These are phyloP conservation scores for Tipula unca DNA, from an alignment of 2,888 invertebrate genomes.

Conservation along the genomic window DNA sequence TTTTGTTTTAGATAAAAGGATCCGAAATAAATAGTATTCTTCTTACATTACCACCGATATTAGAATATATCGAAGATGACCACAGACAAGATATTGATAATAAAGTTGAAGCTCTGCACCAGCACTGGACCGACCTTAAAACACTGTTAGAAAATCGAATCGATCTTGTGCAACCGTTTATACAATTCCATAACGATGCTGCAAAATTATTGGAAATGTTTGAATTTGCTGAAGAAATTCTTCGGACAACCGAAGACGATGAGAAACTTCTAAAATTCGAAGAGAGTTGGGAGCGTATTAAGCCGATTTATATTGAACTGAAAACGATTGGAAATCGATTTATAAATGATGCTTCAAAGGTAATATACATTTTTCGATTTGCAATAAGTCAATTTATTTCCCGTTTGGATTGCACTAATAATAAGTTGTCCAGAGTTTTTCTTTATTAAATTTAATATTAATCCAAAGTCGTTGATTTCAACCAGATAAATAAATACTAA, in stretches of 20 bases:
- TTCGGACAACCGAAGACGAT: conserved; percentile 49
- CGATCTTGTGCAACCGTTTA: conserved; percentile 56
- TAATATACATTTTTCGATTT: conserved; percentile 31
- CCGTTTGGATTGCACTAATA: conserved; percentile 14
- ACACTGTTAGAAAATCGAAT: conserved; percentile 54
- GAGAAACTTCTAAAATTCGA: conserved; percentile 44
- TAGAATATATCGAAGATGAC: conserved; percentile 56
- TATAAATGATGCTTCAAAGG: conserved; percentile 51
- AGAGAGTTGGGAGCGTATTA: conserved; percentile 51
- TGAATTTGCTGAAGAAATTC: conserved; percentile 53
- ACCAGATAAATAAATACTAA: not conserved
- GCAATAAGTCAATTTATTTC: too few species aligned
- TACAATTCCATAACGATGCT: conserved; percentile 63
- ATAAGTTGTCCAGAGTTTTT: not conserved
- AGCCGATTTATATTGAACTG: conserved; percentile 55
- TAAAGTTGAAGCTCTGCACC: conserved; percentile 53
- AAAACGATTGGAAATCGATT: conserved; percentile 59
- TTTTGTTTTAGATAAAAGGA: conserved; percentile 49
- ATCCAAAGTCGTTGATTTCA: not conserved
- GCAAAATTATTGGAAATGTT: conserved; percentile 56
- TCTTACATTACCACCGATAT: conserved; percentile 51
- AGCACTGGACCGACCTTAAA: conserved; percentile 55
- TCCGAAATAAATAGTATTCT: conserved; percentile 58
- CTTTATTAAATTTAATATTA: not conserved
- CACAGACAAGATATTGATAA: conserved; percentile 52